A percentile compares a stretch with the other conserved stretches of the same genome.
Conservation (phyloP, 2,888 invertebrate species). For the Cryptocephalus primarius region DNA sequence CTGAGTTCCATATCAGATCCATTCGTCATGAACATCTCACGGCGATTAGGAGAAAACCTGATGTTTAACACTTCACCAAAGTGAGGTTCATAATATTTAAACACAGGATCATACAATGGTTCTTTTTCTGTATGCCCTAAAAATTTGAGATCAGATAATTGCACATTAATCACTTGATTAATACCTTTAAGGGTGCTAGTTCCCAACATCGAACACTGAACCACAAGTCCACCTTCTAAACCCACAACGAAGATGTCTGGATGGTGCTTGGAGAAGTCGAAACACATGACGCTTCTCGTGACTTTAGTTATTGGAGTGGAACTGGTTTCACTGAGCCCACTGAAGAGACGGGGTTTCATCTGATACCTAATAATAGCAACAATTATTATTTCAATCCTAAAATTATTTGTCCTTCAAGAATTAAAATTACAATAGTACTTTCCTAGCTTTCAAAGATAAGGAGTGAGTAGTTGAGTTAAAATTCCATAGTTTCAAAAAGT, state of each 20-base stretch:
- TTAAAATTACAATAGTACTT: constrained; percentile 1
- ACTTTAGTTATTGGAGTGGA: constrained; percentile 14
- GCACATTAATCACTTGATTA: neutral
- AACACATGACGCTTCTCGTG: constrained; percentile 29
- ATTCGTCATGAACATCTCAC: constrained; percentile 33
- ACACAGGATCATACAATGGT: constrained; percentile 32
- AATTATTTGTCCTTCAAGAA: neutral
- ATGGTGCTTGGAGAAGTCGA: constrained; percentile 33
- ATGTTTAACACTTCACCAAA: constrained; percentile 31
- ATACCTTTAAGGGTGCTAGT: constrained; percentile 26
- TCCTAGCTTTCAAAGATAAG: constrained; percentile 13
- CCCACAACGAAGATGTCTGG: constrained; percentile 35
- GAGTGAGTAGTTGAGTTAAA: constrained; percentile 15
- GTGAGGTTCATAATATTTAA: constrained; percentile 32
- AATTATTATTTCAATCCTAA: neutral
- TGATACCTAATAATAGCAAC: neutral
- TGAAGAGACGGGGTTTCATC: neutral
- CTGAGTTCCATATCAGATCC: constrained; percentile 33
- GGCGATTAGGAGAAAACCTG: constrained; percentile 30
- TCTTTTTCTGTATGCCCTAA: constrained; percentile 21
- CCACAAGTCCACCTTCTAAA: constrained; percentile 34
- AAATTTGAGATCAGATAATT: neutral
- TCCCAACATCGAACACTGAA: constrained; percentile 33
- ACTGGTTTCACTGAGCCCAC: neutral
- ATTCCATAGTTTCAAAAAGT: constrained; percentile 30